A percentile compares a stretch with the other conserved stretches of the same genome.
phyloP scores from a whole-genome alignment of 2,113 vertebrate species.

The Ariopsis seemanni region DNA sequence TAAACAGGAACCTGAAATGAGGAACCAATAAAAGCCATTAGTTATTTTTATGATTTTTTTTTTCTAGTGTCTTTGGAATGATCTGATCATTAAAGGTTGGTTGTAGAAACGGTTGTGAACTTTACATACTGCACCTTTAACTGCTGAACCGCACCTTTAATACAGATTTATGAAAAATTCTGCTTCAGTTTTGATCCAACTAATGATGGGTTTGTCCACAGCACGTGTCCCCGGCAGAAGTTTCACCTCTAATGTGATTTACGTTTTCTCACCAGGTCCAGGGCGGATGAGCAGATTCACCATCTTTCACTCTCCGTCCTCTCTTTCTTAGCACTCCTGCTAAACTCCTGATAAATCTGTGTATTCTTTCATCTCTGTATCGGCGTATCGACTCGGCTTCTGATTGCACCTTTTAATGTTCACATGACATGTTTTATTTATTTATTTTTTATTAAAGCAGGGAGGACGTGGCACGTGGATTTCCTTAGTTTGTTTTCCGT shows the following conservation, averaged over 20 bases:
- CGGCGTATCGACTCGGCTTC: not conserved
- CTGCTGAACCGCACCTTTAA: not conserved
- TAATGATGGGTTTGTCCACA: constrained; percentile 35
- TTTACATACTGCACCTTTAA: not conserved
- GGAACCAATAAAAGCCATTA: not conserved
- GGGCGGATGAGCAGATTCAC: not conserved
- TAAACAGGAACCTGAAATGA: not conserved
- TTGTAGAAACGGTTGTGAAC: not conserved
- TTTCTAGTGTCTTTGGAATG: not conserved
- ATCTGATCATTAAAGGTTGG: not conserved
- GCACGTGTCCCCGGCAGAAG: constrained; percentile 4
- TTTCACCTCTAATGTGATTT: constrained; percentile 22
- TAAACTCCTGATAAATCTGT: not conserved
- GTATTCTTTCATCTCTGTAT: not conserved
- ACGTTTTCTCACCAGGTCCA: constrained; percentile 44
- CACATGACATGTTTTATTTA: constrained; percentile 41
- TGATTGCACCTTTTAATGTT: constrained; percentile 2
- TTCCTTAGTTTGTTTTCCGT: constrained; percentile 70
- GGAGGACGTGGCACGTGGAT: constrained; percentile 68
- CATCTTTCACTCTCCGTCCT: not conserved
- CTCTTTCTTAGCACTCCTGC: not conserved
- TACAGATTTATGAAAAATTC: constrained; percentile 6
- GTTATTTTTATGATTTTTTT: not conserved
- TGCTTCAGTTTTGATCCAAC: constrained; percentile 7
- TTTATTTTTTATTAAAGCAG: constrained; percentile 71